Evolutionary conservation across 2,797 vertebrate species (phyloP).

Genomic region (Sebastes elongatus): DNA sequence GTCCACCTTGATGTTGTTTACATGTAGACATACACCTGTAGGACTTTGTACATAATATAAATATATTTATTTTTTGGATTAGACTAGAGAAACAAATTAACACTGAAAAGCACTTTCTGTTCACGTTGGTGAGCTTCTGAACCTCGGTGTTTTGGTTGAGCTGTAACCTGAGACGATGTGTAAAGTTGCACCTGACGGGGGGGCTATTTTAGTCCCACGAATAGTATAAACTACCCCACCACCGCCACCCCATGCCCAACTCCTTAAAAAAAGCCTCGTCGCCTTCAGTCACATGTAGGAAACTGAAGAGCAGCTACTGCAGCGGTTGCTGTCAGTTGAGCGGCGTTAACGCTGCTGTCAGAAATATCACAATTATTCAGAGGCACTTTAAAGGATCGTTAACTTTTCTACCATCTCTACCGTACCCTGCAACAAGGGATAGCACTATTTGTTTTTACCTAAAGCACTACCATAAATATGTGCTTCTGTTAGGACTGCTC

Average conservation of each 20-base stretch:
- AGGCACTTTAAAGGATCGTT: neutral
- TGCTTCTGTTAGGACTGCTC: no score
- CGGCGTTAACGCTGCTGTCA: neutral
- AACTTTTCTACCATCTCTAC: no score
- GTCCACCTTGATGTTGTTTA: conserved; percentile 72
- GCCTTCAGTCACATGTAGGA: conserved; percentile 78
- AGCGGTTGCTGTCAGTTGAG: conserved; percentile 72
- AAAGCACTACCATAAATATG: no score
- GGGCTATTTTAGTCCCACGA: conserved; percentile 81
- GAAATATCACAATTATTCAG: neutral
- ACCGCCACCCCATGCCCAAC: conserved; percentile 19
- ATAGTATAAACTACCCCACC: conserved; percentile 73
- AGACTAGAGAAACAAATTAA: conserved; percentile 11
- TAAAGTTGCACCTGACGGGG: conserved; percentile 83
- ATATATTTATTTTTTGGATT: conserved; percentile 50
- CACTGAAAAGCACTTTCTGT: conserved; percentile 78
- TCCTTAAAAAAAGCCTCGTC: conserved; percentile 55
- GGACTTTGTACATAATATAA: conserved; percentile 65
- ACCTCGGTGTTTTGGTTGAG: conserved; percentile 75
- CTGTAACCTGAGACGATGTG: conserved; percentile 76
- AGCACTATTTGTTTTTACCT: no score
- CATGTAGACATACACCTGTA: conserved; percentile 46
- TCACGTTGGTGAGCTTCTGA: conserved; percentile 51
- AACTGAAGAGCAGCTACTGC: conserved; percentile 75
- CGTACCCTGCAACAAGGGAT: no score